Evolutionary conservation across 35 echinoderm and acorn worm genomes (phyloP).

Genomic region (Chiridota heheva): DNA sequence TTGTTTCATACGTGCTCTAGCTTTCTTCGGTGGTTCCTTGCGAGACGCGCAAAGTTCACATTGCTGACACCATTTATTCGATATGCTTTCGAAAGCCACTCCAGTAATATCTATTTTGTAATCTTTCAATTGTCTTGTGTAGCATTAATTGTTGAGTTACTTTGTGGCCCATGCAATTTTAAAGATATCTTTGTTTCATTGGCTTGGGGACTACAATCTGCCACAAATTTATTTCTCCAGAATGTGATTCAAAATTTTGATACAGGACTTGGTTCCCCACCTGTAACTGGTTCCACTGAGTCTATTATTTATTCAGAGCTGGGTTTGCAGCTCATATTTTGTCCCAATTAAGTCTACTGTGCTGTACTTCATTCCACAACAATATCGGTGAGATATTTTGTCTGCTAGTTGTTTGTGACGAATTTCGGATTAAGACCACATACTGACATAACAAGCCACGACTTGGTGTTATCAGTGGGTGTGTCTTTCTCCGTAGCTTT

Average conservation of each 20-base stretch:
- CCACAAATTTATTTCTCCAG: neutral
- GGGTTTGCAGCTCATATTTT: neutral
- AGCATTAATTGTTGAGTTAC: neutral
- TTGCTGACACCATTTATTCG: neutral
- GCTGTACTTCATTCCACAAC: neutral
- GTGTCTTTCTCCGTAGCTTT: neutral
- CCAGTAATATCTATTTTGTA: neutral
- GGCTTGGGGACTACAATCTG: neutral
- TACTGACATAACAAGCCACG: neutral
- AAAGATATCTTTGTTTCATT: neutral
- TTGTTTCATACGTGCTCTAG: constrained; percentile 18
- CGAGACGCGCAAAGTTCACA: neutral
- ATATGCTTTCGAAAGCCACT: constrained; percentile 12
- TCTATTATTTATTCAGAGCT: neutral
- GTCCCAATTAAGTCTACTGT: neutral
- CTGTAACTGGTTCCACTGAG: neutral
- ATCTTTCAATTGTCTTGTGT: neutral
- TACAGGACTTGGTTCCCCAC: neutral
- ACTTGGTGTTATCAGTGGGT: neutral
- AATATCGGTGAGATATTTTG: neutral
- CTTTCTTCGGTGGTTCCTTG: constrained; percentile 5
- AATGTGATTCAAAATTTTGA: neutral
- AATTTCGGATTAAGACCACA: neutral
- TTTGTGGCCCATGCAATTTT: neutral
- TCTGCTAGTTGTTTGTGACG: neutral